Conservation (phyloP, 2,888 invertebrate species). For the Trissolcus japonicus region DNA sequence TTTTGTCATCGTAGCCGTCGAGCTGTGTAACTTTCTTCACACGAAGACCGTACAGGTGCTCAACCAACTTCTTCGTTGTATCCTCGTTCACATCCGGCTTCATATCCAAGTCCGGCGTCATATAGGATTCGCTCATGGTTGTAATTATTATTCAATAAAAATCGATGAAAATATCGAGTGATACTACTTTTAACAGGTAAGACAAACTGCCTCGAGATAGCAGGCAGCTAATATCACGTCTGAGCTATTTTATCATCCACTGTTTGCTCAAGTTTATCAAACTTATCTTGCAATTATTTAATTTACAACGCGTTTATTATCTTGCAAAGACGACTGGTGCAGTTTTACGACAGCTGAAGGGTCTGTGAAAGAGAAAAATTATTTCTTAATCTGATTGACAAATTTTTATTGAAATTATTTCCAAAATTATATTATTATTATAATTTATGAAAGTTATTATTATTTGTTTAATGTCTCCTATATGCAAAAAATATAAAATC, state of each 20-base stretch:
- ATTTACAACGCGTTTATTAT: no score
- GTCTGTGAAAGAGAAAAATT: neutral
- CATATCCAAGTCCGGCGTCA: slow-evolving; percentile 80
- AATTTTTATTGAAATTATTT: neutral
- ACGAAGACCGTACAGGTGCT: slow-evolving; percentile 81
- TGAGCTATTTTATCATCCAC: neutral
- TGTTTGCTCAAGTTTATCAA: no score
- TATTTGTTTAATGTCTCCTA: no score
- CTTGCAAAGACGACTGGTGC: no score
- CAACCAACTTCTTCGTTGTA: slow-evolving; percentile 78
- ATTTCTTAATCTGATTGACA: neutral
- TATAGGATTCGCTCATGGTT: slow-evolving; percentile 55
- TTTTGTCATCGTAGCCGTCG: slow-evolving; percentile 88
- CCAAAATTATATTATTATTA: neutral
- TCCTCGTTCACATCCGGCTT: slow-evolving; percentile 79
- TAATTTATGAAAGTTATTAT: neutral
- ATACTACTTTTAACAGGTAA: neutral
- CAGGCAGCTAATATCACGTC: neutral
- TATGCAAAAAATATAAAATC: no score
- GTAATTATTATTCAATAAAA: slow-evolving; percentile 3
- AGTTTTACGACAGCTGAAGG: no score
- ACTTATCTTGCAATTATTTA: no score
- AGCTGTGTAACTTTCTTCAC: slow-evolving; percentile 80
- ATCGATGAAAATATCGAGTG: neutral
- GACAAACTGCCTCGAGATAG: neutral